Percentiles rank a stretch among this genome's conserved stretches.
Evolutionary conservation across 2,888 invertebrate species (phyloP).

Genomic region (Serripes groenlandicus): DNA sequence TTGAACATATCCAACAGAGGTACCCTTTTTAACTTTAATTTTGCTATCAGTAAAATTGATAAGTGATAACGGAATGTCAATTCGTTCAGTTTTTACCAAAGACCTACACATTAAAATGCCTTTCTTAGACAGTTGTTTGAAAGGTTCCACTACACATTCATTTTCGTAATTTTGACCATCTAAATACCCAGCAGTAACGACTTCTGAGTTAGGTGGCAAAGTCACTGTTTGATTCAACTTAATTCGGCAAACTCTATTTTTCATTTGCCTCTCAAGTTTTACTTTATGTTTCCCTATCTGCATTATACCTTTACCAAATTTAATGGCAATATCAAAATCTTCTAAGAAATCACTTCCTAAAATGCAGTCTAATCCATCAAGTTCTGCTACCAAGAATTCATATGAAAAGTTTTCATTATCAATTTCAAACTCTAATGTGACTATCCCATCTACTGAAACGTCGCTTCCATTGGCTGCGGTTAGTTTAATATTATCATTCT

Average conservation of each 20-base stretch:
- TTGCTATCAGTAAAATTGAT: too few species aligned
- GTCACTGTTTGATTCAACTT: background rate
- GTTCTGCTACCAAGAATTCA: too few species aligned
- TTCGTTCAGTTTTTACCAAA: background rate
- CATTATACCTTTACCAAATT: too few species aligned
- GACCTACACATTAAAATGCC: background rate
- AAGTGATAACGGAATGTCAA: background rate
- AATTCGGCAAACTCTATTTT: conserved; percentile 4
- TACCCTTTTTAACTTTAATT: conserved; percentile 2
- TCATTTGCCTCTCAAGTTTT: conserved; percentile 4
- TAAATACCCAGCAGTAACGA: background rate
- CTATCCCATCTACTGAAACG: too few species aligned
- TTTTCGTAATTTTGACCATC: background rate
- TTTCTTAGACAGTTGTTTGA: background rate
- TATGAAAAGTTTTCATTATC: too few species aligned
- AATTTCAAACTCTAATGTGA: too few species aligned
- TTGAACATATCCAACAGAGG: background rate
- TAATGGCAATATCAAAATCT: too few species aligned
- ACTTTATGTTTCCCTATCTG: conserved; percentile 16
- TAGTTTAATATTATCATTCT: too few species aligned
- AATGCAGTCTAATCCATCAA: too few species aligned
- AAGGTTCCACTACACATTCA: background rate
- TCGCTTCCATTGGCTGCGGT: too few species aligned
- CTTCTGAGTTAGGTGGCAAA: conserved; percentile 1
- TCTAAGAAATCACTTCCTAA: too few species aligned